Percentiles rank a stretch among this genome's conserved stretches.
Evolutionary conservation across 2,113 vertebrate genomes (phyloP).

Genomic region (Cacatua alba): DNA sequence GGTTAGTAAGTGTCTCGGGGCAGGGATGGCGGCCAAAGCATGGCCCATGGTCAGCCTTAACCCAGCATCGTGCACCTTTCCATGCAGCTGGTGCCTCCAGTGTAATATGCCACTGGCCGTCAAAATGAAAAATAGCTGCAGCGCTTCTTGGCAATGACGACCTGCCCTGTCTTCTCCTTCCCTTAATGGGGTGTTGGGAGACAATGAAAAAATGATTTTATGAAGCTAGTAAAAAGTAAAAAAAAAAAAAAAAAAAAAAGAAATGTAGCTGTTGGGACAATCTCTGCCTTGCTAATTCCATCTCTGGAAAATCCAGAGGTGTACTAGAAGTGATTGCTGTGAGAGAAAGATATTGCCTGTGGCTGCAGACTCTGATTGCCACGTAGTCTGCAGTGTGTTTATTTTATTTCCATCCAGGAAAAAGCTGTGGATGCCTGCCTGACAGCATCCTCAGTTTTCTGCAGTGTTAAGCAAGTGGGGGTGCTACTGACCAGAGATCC

Average conservation of each 20-base stretch:
- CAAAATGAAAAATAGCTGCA: not conserved
- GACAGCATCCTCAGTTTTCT: not conserved
- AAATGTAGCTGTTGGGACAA: not conserved
- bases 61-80: not conserved
- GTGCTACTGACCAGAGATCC: not conserved
- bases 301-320: not conserved
- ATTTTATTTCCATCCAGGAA: not conserved
- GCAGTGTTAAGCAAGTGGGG: not conserved
- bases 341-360: not conserved
- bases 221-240: not conserved
- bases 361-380: accelerated
- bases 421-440: not conserved
- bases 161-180: slow-evolving; percentile 12
- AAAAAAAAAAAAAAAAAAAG: not conserved
- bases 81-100: not conserved
- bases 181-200: slow-evolving; percentile 19
- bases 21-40: not conserved
- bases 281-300: not conserved
- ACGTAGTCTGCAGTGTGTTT: not conserved
- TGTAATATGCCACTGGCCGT: not conserved
- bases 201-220: not conserved
- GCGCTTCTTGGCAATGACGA: not conserved
- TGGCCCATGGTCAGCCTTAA: not conserved
- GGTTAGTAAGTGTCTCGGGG: not conserved
- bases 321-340: not conserved